Percentiles rank a stretch among this genome's conserved stretches.
phyloP scores from a whole-genome alignment of 2,797 vertebrate genomes.

The Enteromius afrohamiltoni region DNA sequence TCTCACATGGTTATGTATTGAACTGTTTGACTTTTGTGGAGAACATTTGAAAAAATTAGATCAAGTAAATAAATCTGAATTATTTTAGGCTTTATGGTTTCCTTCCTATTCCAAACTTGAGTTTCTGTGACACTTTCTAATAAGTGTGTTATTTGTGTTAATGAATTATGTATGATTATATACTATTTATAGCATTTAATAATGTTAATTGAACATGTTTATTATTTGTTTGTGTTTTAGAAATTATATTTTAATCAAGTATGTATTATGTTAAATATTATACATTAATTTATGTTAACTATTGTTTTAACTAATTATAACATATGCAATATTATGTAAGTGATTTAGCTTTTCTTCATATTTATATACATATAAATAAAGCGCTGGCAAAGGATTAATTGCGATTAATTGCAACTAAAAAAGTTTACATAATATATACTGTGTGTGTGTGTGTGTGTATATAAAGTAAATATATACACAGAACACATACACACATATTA shows the following conservation, averaged over 20 bases:
- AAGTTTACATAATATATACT: too few species aligned
- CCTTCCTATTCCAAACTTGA: not conserved
- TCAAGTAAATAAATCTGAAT: constrained; percentile 7
- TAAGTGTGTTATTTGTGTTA: not conserved
- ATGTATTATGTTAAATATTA: not conserved
- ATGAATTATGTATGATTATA: not conserved
- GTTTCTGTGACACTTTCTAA: not conserved
- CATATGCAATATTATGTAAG: not conserved
- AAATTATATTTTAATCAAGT: too few species aligned
- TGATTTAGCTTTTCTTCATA: too few species aligned
- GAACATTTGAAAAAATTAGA: not conserved
- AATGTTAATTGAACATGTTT: not conserved
- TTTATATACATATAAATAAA: too few species aligned
- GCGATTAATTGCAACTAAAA: too few species aligned
- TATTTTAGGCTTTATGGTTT: not conserved
- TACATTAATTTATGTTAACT: not conserved
- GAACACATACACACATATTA: too few species aligned
- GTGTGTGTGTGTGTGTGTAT: too few species aligned
- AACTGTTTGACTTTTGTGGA: constrained; percentile 13
- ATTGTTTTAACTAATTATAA: not conserved
- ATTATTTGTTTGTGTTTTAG: not conserved
- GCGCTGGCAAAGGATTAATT: too few species aligned
- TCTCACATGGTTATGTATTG: constrained; percentile 4
- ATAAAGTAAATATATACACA: too few species aligned
- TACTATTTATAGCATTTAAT: not conserved